Conservation (phyloP, 2,888 invertebrate species). For the Callinectes sapidus region DNA sequence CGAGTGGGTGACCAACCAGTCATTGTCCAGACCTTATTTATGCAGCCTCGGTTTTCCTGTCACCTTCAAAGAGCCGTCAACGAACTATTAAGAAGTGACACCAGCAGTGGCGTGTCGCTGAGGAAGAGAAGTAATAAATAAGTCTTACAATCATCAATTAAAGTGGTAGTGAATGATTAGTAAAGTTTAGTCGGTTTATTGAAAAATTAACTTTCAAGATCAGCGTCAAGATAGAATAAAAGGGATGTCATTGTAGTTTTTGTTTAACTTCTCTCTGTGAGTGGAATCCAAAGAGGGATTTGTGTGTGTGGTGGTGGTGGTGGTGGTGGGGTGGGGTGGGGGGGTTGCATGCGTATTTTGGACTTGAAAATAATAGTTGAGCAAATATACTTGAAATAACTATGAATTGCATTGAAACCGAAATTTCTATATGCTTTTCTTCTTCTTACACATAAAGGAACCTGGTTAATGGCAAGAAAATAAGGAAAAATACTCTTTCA, state of each 20-base stretch:
- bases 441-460: no score
- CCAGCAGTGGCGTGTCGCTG: neutral
- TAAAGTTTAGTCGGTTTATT: conserved; percentile 13
- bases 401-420: no score
- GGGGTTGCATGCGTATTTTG: no score
- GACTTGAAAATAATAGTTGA: neutral
- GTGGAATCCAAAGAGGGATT: neutral
- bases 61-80: neutral
- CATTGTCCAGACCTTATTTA: conserved; percentile 11
- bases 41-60: neutral
- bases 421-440: no score
- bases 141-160: neutral
- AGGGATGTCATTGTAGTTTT: neutral
- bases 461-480: no score
- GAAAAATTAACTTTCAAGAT: neutral
- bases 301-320: conserved; percentile 20
- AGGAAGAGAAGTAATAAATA: neutral
- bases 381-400: neutral
- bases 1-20: neutral
- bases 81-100: neutral
- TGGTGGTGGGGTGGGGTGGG: conserved; percentile 3
- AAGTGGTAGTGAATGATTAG: neutral
- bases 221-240: neutral
- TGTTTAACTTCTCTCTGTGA: neutral
- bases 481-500: no score